Percentiles rank a stretch among this genome's conserved stretches.
Evolutionary conservation across 2,797 vertebrate genomes (phyloP).

Genomic region (Squalus acanthias): DNA sequence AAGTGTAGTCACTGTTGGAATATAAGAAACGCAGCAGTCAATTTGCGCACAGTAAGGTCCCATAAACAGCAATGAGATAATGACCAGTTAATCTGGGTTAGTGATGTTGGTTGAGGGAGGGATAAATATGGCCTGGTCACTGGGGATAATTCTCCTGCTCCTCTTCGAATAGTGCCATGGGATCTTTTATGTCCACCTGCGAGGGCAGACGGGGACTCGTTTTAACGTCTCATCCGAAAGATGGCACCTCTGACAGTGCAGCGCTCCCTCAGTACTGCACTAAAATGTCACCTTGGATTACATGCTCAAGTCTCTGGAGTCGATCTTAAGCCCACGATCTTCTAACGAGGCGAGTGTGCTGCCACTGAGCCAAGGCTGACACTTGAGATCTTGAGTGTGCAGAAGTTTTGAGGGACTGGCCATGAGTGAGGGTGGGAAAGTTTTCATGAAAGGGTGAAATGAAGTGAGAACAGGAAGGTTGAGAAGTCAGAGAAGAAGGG

Average conservation of each 20-base stretch:
- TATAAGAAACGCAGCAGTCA: background rate
- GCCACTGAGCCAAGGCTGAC: background rate
- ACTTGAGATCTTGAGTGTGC: background rate
- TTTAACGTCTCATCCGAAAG: background rate
- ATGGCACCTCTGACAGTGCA: background rate
- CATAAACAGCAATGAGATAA: too few relatives aligned
- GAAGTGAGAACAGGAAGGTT: background rate
- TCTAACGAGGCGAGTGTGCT: too few relatives aligned
- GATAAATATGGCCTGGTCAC: background rate
- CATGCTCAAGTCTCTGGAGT: background rate
- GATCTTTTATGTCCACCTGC: too few relatives aligned
- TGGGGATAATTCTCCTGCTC: background rate
- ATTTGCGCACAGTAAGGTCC: too few relatives aligned
- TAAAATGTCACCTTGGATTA: background rate
- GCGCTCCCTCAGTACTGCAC: background rate
- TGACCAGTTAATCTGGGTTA: background rate
- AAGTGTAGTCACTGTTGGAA: background rate
- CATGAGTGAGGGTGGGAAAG: too few relatives aligned
- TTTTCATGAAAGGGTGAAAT: background rate
- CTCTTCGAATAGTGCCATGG: too few relatives aligned
- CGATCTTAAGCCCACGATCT: background rate
- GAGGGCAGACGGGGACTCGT: background rate
- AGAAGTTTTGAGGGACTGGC: background rate
- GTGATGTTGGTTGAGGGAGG: background rate
- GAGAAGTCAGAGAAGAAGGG: background rate